Conservation (phyloP, 64 coral and sea anemone genomes). For the Montipora foliosa region DNA sequence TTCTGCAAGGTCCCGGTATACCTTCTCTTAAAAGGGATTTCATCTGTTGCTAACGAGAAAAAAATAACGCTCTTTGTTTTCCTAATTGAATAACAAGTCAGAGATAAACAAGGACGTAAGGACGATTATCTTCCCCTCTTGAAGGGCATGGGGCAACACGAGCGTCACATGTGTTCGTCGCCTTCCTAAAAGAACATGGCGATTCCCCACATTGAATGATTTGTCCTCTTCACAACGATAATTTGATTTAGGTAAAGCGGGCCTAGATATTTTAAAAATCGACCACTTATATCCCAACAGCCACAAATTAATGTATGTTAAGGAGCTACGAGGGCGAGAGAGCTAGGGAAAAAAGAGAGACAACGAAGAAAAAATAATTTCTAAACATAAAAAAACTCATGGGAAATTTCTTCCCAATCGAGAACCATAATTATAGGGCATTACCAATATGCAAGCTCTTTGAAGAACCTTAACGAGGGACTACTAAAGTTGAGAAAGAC, state of each 20-base stretch:
- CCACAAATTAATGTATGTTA: no score
- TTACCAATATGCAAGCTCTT: neutral
- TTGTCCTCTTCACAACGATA: neutral
- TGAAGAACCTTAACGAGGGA: neutral
- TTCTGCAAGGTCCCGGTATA: conserved; percentile 72
- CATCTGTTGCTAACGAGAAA: conserved; percentile 69
- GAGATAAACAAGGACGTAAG: no score
- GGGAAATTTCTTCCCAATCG: neutral
- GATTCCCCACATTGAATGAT: neutral
- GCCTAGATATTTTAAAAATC: no score
- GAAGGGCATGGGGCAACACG: no score
- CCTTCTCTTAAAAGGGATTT: conserved; percentile 79
- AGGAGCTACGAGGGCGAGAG: no score
- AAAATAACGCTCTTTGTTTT: neutral
- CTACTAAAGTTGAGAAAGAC: neutral
- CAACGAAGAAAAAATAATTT: no score
- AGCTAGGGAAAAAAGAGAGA: no score
- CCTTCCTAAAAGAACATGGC: neutral
- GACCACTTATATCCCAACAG: no score
- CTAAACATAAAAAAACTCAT: no score
- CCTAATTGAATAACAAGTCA: no score
- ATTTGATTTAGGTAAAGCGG: no score
- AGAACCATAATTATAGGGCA: neutral
- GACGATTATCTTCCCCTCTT: no score
- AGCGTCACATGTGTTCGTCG: neutral